phyloP scores from a whole-genome alignment of 1,140 invertebrate species.

The Orussus abietinus region DNA sequence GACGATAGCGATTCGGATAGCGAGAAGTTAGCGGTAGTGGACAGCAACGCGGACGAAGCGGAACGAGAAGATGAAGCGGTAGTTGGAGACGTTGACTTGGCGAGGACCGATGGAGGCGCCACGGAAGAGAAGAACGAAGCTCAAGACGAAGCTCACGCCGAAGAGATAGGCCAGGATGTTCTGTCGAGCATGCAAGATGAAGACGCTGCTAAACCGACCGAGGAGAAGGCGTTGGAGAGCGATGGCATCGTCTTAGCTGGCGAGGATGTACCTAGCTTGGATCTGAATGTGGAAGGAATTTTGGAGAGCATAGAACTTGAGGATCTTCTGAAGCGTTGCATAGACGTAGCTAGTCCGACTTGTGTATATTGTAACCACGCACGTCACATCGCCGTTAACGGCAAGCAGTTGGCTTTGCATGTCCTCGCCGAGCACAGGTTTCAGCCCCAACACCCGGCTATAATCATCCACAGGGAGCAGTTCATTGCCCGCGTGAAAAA shows the following conservation, averaged over 20 bases:
- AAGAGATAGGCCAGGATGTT: not conserved
- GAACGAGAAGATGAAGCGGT: too few species aligned
- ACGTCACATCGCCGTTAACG: conserved; percentile 75
- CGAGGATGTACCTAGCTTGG: conserved; percentile 62
- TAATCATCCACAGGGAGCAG: conserved; percentile 56
- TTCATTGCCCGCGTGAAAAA: conserved; percentile 65
- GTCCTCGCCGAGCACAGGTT: conserved; percentile 74
- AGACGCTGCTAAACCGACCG: conserved; percentile 7
- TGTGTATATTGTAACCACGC: conserved; percentile 84
- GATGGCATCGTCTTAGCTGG: conserved; percentile 54
- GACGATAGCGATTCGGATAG: conserved; percentile 38
- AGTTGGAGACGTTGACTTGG: conserved; percentile 12
- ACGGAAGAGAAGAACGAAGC: conserved; percentile 19
- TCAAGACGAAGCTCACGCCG: conserved; percentile 1
- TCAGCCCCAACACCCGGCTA: conserved; percentile 57
- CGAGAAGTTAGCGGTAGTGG: conserved; percentile 33
- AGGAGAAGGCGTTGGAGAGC: conserved; percentile 10
- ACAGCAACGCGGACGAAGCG: conserved; percentile 22
- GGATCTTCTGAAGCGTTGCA: conserved; percentile 68
- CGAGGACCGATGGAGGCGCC: conserved; percentile 9
- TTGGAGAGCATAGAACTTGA: conserved; percentile 69
- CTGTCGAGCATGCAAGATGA: conserved; percentile 1
- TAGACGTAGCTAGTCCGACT: conserved; percentile 61
- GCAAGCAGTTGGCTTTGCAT: conserved; percentile 72
- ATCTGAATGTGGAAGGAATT: conserved; percentile 69